Evolutionary conservation across 2,888 invertebrate genomes (phyloP), one percentile per base, ranked within the genome.

Genomic region (Taphrorychus bicolor): DNA sequence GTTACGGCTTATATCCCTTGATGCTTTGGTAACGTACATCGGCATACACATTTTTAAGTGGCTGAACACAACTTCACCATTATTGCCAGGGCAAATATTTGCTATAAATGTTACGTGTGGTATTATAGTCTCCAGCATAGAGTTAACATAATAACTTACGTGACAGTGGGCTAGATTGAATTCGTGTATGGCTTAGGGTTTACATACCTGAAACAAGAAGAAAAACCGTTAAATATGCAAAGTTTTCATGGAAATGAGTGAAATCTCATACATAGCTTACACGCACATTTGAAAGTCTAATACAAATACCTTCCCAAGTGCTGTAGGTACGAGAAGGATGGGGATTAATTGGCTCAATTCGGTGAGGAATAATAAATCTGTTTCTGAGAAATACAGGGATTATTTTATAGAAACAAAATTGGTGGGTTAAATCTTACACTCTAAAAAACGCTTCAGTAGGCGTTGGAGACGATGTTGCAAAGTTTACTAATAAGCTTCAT

Each of bases 261-360:
- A 59, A 59, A 59, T 45, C 59, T 59, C 59, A 59, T 59, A 59
- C 59, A 59, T 59, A 45, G 45, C 45, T 59, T 59, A 45, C 45
- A 48, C 23, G 18, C 41, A 59, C 18, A 59, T 59, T 59, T 59
- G 59, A 59, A 59, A 59, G 45, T 59, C 59, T 23, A 59, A 59
- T 59, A 24, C 7, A 23, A 49, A 45, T 22, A 48, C 19, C 42
- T 17, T 24, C 41, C 18, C 7, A 54, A 32, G 22, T 23, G 14
- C 54, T 22, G 14, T 4, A 32, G n/a, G n/a, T 17, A n/a, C 32
- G n/a, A 21, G 32, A 19, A 24, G 24, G 48, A 17, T 23, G 9
- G 3, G 32, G 23, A 59, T 59, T 59, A 45, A 59, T 59, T 59
- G 24, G 11, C 9, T 22, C 22, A 59, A 48, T 59, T 21, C 32